Evolutionary conservation across 2,888 invertebrate species (phyloP).

Genomic region (Bimastos eiseni): DNA sequence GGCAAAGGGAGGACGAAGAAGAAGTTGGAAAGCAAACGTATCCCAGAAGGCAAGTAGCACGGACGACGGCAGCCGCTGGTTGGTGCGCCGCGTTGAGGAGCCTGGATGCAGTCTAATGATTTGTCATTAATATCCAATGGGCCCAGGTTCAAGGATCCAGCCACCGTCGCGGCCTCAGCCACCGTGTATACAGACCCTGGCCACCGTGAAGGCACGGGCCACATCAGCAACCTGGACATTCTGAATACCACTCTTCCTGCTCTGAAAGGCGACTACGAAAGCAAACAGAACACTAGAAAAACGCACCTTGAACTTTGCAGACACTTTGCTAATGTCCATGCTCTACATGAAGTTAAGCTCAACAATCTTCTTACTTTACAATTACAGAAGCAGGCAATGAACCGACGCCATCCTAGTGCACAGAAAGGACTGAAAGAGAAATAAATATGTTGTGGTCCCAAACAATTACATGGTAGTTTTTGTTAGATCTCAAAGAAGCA

Average conservation of each 20-base stretch:
- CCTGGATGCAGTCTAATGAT: background rate
- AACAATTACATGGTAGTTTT: background rate
- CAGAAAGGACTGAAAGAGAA: background rate
- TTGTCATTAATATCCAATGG: conserved; percentile 13
- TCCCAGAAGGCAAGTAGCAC: background rate
- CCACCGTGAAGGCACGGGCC: background rate
- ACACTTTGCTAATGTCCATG: background rate
- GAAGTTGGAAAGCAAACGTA: background rate
- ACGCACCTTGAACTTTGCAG: background rate
- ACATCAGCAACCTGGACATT: background rate
- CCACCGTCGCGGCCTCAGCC: background rate
- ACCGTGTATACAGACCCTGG: no score
- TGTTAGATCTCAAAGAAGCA: no score
- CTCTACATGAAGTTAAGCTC: background rate
- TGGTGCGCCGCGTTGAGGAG: background rate
- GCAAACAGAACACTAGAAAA: background rate
- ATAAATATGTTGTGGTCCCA: background rate
- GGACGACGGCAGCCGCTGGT: background rate
- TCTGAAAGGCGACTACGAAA: background rate
- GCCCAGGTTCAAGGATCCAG: conserved; percentile 13
- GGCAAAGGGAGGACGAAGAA: background rate
- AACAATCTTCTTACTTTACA: background rate
- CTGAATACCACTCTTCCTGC: background rate
- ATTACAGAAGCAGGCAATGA: background rate
- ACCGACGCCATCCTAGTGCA: background rate